A percentile compares a stretch with the other conserved stretches of the same genome.
phyloP scores from a whole-genome alignment of 2,888 invertebrate species.

The Kryphioiulus occultus region DNA sequence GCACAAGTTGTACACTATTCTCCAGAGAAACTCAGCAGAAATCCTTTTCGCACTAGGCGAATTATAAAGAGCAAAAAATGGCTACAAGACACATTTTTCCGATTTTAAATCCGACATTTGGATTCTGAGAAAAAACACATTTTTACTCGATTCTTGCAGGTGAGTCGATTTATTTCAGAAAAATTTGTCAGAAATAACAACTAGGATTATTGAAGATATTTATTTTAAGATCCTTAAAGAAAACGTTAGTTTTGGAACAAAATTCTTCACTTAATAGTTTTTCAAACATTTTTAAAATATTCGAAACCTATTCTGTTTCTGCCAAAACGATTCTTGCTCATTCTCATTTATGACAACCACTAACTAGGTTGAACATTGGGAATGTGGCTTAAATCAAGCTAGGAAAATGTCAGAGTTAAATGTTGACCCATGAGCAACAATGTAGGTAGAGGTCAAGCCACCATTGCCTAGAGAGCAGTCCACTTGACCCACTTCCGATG shows the following conservation, averaged over 20 bases:
- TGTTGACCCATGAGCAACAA: neutral
- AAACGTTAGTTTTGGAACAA: neutral
- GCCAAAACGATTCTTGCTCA: neutral
- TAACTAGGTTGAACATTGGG: neutral
- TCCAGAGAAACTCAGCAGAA: too few relatives aligned
- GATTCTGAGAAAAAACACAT: too few relatives aligned
- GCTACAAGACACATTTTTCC: too few relatives aligned
- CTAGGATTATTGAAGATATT: too few relatives aligned
- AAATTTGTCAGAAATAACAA: too few relatives aligned
- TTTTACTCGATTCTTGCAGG: too few relatives aligned
- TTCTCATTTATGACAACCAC: neutral
- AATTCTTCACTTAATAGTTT: neutral
- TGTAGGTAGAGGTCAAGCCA: constrained; percentile 21
- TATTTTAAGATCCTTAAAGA: too few relatives aligned
- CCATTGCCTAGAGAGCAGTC: neutral
- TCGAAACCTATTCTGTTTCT: neutral
- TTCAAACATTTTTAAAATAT: neutral
- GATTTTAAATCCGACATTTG: too few relatives aligned
- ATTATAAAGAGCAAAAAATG: too few relatives aligned
- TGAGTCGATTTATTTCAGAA: too few relatives aligned
- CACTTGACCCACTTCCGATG: constrained; percentile 29
- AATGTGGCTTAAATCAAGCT: neutral
- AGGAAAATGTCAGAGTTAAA: neutral
- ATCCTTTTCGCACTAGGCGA: too few relatives aligned
- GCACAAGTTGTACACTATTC: too few relatives aligned